Base-by-base conservation (phyloP, 2,113 vertebrate species). In the Gavia stellata region DNA sequence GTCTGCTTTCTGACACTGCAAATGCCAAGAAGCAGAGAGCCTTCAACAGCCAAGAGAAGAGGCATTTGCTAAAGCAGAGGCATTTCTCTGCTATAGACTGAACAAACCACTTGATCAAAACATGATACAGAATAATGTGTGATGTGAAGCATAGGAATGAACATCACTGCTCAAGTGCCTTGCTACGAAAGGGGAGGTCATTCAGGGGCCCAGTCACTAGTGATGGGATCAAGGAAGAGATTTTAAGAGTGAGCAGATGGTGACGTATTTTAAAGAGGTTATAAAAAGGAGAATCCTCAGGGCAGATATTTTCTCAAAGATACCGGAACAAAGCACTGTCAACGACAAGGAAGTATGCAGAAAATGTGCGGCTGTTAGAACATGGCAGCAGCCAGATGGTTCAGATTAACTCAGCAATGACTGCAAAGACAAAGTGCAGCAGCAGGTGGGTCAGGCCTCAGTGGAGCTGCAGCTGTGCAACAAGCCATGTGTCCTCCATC, bases 271-370 rank as follows among this genome's bases (percentile, higher is more conserved):
- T 86, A 94, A 81, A 90, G 45, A 80, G 81, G 44, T 81, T 90
- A 36, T 79, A 73, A 78, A 78, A 53, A 34, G 81, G 53, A 38
- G 58, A 86, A 78, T 94, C 88, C 91, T 96, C 34, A 50, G 58
- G 79, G 90, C 91, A 94, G 92, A 94, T 80, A 85, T 96, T 93
- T 95, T 96, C 84, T 86, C 65, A 55, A 94, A 96, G 81, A 72
- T 18, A 65, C 26, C 1, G 0, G 63, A 93, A 95, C 47, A 62
- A 75, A 92, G 80, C 61, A 75, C 56, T 75, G 56, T 52, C 92
- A 94, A 86, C 34, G 74, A 75, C 86, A 91, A 88, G 80, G 55
- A 95, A 96, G 83, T 49, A 94, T 92, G 75, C 79, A 86, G 92
- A 91, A 93, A 96, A 96, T 85, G 17, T 65, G 71, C 7, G 29